Base-by-base conservation (phyloP, 2,797 vertebrate genomes). In the Cyclopterus lumpus region DNA sequence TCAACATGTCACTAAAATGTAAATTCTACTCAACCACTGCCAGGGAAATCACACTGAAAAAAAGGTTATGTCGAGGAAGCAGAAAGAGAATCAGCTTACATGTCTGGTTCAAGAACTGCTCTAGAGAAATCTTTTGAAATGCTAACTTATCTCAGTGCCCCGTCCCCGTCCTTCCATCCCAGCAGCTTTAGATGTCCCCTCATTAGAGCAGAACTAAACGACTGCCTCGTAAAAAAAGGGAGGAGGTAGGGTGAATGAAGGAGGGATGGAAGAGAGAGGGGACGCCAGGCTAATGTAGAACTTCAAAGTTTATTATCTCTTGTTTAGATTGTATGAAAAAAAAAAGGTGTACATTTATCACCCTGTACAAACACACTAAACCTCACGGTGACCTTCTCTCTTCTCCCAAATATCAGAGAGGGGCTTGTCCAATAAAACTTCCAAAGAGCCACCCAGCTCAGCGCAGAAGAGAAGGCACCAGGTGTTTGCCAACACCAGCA, bases 11-110 rank as follows among this genome's bases (percentile, higher is more conserved):
- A 76, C 78, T 92, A 90, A 90, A 91, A 86, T 83, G 51, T 78
- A 82, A 92, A 86, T 84, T 85, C 89, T 91, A 92, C 88, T 89
- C 77, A 89, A 87, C 83, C 89, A 91, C 81, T 88, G 77, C 86
- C 88, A 89, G 87, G 80, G 79, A 90, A 93, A 92, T 88, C 88
- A 91, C 91, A 88, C 90, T 77, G 79, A 82, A 89, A 79, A 73
- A 90, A 79, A 77, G 72, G 68, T 81, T 79, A 86, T 82, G 71
- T 78, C 82, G 62, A 86, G 67, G 71, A 88, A 89, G 86, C 84
- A 85, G 84, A 75, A 83, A 80, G 75, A 83, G 81, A 91, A 87
- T 86, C 83, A 83, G 85, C 82, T 90, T 86, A 88, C 73, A 85
- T 48, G 71, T 84, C 87, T 90, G 84, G 86, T 88, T 87, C 78